These are phyloP conservation scores for Dilophus febrilis DNA, from an alignment of 2,888 invertebrate species.

Conservation along the genomic window DNA sequence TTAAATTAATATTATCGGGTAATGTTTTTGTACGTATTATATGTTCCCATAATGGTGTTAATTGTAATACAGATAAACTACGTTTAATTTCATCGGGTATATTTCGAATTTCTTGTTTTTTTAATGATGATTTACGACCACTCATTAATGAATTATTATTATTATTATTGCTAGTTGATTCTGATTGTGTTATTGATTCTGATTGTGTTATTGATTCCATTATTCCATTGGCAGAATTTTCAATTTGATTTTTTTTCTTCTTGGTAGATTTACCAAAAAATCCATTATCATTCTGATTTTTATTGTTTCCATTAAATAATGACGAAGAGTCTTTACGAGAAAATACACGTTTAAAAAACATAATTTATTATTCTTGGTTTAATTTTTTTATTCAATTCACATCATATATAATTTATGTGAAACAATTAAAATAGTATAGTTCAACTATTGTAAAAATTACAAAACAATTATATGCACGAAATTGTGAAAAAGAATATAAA, in stretches of 20 bases:
- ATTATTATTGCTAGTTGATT: neutral
- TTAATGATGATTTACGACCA: too few relatives aligned
- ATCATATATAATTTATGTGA: neutral
- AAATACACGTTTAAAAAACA: slow-evolving; percentile 26
- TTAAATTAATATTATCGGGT: slow-evolving; percentile 48
- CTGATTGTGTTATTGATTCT: too few relatives aligned
- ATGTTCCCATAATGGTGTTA: slow-evolving; percentile 69
- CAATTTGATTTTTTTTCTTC: neutral
- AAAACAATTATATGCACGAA: too few relatives aligned
- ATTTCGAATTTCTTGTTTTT: too few relatives aligned
- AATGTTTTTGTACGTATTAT: slow-evolving; percentile 55
- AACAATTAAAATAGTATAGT: too few relatives aligned
- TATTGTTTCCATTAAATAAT: neutral
- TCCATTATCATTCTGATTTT: too few relatives aligned
- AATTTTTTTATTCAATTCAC: neutral
- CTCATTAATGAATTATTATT: too few relatives aligned
- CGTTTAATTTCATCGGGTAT: slow-evolving; percentile 7
- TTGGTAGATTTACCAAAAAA: too few relatives aligned
- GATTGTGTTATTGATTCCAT: too few relatives aligned
- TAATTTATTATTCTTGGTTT: slow-evolving; percentile 8
- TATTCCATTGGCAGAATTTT: neutral
- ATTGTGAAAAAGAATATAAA: too few relatives aligned
- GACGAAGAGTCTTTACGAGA: slow-evolving; percentile 17
- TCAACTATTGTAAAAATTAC: too few relatives aligned
- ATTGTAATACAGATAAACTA: slow-evolving; percentile 25